Evolutionary conservation across 2,888 invertebrate species (phyloP).

Genomic region (Stramonita haemastoma): DNA sequence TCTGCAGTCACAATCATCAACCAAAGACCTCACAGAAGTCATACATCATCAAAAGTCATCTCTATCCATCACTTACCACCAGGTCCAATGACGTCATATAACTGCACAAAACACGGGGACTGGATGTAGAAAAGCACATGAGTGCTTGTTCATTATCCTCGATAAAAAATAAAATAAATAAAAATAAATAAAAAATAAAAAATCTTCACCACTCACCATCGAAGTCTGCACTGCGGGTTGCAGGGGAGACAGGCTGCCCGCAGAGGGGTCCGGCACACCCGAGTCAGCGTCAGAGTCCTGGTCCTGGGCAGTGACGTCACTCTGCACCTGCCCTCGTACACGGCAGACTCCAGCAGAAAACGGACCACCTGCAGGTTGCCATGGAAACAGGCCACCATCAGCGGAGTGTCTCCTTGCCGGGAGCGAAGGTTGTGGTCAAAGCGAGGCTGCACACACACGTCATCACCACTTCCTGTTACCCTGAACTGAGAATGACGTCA

Average conservation of each 20-base stretch:
- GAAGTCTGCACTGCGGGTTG: not conserved
- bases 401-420: conserved; percentile 68
- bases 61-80: too few relatives aligned
- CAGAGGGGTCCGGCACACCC: conserved; percentile 57
- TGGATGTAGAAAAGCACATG: too few relatives aligned
- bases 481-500: too few relatives aligned
- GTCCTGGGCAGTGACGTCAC: conserved; percentile 50
- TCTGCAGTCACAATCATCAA: too few relatives aligned
- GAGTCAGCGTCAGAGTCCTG: conserved; percentile 65
- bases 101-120: too few relatives aligned
- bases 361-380: conserved; percentile 61
- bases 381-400: conserved; percentile 69
- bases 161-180: too few relatives aligned
- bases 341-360: conserved; percentile 69
- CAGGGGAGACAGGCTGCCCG: not conserved
- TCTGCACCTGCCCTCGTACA: conserved; percentile 56
- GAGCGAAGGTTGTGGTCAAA: conserved; percentile 74
- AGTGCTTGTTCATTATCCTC: too few relatives aligned
- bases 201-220: conserved; percentile 31
- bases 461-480: too few relatives aligned
- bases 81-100: too few relatives aligned
- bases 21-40: too few relatives aligned
- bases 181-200: too few relatives aligned
- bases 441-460: conserved; percentile 59
- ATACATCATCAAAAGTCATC: too few relatives aligned